These are phyloP conservation scores for Gymnopithys bicolor DNA, from an alignment of 2,797 vertebrate genomes.

Conservation along the genomic window DNA sequence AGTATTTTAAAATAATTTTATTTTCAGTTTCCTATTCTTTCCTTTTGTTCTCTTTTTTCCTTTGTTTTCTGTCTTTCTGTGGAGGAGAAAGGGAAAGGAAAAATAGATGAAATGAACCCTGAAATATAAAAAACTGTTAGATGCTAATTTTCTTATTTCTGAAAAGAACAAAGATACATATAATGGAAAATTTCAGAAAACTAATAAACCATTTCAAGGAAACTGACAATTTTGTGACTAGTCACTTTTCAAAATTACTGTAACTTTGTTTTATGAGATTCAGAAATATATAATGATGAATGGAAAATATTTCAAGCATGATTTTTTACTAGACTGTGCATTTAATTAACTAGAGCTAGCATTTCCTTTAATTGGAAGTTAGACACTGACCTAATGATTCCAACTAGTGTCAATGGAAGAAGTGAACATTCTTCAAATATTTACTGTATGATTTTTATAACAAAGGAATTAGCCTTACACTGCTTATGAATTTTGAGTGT, in stretches of 20 bases:
- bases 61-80: background rate
- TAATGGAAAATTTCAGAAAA: background rate
- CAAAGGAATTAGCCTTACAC: conserved; percentile 76
- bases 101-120: background rate
- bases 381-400: conserved; percentile 55
- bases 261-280: background rate
- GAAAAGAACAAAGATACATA: background rate
- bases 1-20: too few species aligned
- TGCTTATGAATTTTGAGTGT: conserved; percentile 72
- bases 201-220: background rate
- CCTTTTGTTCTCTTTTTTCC: background rate
- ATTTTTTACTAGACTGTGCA: conserved; percentile 19
- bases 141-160: background rate
- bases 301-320: conserved; percentile 8
- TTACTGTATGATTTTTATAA: conserved; percentile 68
- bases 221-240: background rate
- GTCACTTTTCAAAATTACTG: background rate
- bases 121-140: background rate
- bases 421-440: conserved; percentile 25
- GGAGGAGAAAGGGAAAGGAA: background rate
- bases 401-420: conserved; percentile 27
- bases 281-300: background rate
- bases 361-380: conserved; percentile 72
- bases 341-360: conserved; percentile 75
- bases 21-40: background rate